phyloP scores from a whole-genome alignment of 2,797 vertebrate genomes.

The Notoglanidium macrostoma region DNA sequence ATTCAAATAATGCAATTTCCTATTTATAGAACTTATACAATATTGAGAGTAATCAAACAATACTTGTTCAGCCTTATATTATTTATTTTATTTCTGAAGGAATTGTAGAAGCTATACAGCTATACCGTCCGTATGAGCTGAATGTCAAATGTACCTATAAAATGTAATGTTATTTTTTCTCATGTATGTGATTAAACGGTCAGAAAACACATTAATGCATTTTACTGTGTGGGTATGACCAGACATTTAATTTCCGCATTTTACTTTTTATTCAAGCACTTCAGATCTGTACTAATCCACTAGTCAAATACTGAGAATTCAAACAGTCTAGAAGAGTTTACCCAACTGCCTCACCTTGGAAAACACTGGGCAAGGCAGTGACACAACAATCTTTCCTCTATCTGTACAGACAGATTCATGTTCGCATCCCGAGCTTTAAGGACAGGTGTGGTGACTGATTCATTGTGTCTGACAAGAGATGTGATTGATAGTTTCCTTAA shows the following conservation, averaged over 20 bases:
- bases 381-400: constrained; percentile 33
- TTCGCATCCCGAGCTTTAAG: constrained; percentile 60
- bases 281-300: not conserved
- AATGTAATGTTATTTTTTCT: not conserved
- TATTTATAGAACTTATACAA: not conserved
- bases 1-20: not conserved
- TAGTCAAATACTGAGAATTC: constrained; percentile 11
- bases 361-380: constrained; percentile 35
- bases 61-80: not conserved
- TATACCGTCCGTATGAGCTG: not conserved
- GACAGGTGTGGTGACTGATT: constrained; percentile 71
- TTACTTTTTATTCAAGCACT: not conserved
- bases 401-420: constrained; percentile 48
- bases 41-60: constrained; percentile 2
- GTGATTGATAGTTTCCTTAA: constrained; percentile 80
- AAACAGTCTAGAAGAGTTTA: constrained; percentile 17
- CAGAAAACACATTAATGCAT: not conserved
- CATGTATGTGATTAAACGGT: not conserved
- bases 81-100: not conserved
- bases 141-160: not conserved
- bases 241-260: not conserved
- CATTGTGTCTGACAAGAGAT: constrained; percentile 65
- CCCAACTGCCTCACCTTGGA: constrained; percentile 31
- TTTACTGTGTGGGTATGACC: not conserved
- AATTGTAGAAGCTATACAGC: not conserved